Percentiles rank a stretch among this genome's conserved stretches.
These are phyloP conservation scores for Craseonycteris thonglongyai DNA, from an alignment of 2,113 vertebrate genomes.

Conservation along the genomic window DNA sequence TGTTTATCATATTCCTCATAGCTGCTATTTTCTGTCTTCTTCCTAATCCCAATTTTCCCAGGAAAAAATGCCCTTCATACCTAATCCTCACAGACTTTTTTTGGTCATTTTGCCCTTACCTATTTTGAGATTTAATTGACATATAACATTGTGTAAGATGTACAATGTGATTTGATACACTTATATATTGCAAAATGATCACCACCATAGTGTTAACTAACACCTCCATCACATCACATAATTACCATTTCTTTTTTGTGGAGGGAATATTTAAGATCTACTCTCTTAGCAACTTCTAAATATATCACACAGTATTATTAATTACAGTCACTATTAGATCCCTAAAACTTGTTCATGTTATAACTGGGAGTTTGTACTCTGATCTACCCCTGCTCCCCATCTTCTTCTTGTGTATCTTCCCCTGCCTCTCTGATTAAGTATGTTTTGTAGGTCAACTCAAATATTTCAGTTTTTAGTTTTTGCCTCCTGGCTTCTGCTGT, in stretches of 20 bases:
- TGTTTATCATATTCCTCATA: not conserved
- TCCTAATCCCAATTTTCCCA: not conserved
- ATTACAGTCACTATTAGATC: not conserved
- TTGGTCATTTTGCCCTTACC: not conserved
- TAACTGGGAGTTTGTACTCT: not conserved
- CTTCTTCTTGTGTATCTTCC: not conserved
- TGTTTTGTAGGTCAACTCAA: not conserved
- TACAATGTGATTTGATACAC: not conserved
- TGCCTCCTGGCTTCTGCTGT: not conserved
- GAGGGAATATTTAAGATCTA: not conserved
- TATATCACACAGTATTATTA: not conserved
- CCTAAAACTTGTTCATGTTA: not conserved
- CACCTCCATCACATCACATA: not conserved
- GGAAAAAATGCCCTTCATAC: not conserved
- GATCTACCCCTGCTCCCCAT: not conserved
- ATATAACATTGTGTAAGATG: not conserved
- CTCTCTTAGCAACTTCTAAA: not conserved
- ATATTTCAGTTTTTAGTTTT: not conserved
- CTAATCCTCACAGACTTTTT: not conserved
- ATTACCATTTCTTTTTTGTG: not conserved
- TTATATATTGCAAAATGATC: not conserved
- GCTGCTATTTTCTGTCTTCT: not conserved
- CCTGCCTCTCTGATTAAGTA: not conserved
- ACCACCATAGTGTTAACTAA: not conserved
- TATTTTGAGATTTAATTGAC: not conserved